Base-by-base conservation (phyloP, 1,140 invertebrate genomes). In the Octopus bimaculoides region DNA sequence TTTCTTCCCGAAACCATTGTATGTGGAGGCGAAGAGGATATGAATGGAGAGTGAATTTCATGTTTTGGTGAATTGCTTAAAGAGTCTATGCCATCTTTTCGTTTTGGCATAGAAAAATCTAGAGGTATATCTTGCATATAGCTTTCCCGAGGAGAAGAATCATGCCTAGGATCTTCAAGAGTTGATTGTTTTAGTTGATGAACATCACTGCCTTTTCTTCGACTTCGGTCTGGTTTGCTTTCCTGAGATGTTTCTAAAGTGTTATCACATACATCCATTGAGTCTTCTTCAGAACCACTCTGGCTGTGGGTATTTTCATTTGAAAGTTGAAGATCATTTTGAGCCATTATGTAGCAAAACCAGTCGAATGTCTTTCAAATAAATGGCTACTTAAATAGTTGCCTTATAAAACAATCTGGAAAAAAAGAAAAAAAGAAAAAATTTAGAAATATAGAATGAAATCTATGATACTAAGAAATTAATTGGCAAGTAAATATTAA, bases 31-130 rank as follows among this genome's bases (percentile, higher is more conserved):
- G 41, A 55, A 5, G 75, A 54, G 52, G 56, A 71, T 77, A 75
- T 81, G 80, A 66, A 79, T 82, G 17, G 75, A 80, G 7, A 76
- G 80, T 7, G 83, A 83, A 0, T 78, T 73, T 53, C 66, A 52
- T 0, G 84, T 82, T 69, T 82, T 82, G 61, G 82, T 80, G 20
- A 79, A 81, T 74, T 81, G 56, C 26, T 80, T 82, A 74, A 79
- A 79, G 5, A 80, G 81, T n/a, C 79, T 77, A 4, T 78, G 81
- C 14, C 77, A 75, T 53, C 81, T 71, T 69, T 78, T 17, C 81
- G 77, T 79, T 82, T 82, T 7, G 54, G 54, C 20, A 85, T 77
- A 0, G 85, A 84, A 71, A 85, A 86, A 78, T 86, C 83, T 54
- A 85, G 56, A 12, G 85, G 84, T 54, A 77, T 80, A 69, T 84